Conservation (phyloP, 2,797 vertebrate species). For the Setipinna tenuifilis region DNA sequence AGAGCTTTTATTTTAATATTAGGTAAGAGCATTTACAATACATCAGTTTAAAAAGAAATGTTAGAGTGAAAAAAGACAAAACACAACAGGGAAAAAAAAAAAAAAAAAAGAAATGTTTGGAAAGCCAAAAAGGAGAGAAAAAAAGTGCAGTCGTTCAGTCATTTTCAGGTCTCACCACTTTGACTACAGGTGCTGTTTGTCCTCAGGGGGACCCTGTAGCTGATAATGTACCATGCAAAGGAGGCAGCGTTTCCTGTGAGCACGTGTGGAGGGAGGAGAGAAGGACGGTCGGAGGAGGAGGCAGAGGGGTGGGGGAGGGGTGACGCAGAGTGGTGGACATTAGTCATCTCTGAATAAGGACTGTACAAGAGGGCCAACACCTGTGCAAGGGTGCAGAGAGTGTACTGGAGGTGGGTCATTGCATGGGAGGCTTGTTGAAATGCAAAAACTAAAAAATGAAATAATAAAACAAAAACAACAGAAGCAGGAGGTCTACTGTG, state of each 20-base stretch:
- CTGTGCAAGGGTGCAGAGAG: slow-evolving; percentile 55
- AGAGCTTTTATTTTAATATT: slow-evolving; percentile 62
- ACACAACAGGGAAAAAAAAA: slow-evolving; percentile 23
- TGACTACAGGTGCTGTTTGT: slow-evolving; percentile 52
- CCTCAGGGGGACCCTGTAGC: slow-evolving; percentile 39
- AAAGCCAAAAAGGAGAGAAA: slow-evolving; percentile 34
- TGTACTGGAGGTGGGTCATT: slow-evolving; percentile 34
- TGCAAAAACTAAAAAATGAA: not conserved
- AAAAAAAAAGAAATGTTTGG: not conserved
- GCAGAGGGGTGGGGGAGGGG: slow-evolving; percentile 24
- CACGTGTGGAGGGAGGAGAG: slow-evolving; percentile 35
- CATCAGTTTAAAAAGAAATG: slow-evolving; percentile 68
- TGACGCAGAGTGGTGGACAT: slow-evolving; percentile 28
- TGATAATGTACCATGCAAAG: slow-evolving; percentile 54
- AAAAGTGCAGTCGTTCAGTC: slow-evolving; percentile 71
- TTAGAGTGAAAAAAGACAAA: slow-evolving; percentile 42
- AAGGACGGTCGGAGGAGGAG: slow-evolving; percentile 42
- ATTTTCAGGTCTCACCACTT: slow-evolving; percentile 63
- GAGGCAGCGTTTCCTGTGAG: slow-evolving; percentile 49
- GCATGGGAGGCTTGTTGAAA: too few species aligned
- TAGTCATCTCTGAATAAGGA: slow-evolving; percentile 62
- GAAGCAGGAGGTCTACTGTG: slow-evolving; percentile 42
- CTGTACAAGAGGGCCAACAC: slow-evolving; percentile 55
- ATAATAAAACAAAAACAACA: not conserved
- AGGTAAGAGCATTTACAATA: slow-evolving; percentile 65